Base-by-base conservation (phyloP, 2,888 invertebrate species). In the Stenodera caucasica region DNA sequence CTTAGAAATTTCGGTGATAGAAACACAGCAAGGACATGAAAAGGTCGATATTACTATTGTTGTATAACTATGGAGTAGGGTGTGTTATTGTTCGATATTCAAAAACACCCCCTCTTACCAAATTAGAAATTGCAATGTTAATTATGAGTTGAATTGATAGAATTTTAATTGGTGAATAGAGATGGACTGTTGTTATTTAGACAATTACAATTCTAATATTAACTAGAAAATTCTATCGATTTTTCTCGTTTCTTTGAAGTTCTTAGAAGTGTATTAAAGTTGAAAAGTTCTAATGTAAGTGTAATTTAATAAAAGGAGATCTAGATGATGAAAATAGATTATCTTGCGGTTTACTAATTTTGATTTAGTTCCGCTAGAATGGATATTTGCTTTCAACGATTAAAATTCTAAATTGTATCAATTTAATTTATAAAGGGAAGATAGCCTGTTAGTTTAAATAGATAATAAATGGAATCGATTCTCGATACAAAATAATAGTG, bases 11-110 rank as follows among this genome's bases (percentile, higher is more conserved):
- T 11, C 9, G 9, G 30, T 49, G 40, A 55, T 49, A 52, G 32
- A 49, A 58, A 57, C 37, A 45, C 11, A 45, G 21, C 18, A 45
- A 45, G 18, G 21, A n/a, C n/a, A n/a, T n/a, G n/a, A n/a, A n/a
- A n/a, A n/a, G n/a, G n/a, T n/a, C n/a, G n/a, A n/a, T n/a, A n/a
- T n/a, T n/a, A n/a, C n/a, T n/a, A n/a, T n/a, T n/a, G n/a, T n/a
- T n/a, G n/a, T n/a, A n/a, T n/a, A n/a, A n/a, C n/a, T n/a, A n/a
- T n/a, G n/a, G n/a, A n/a, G n/a, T n/a, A n/a, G n/a, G n/a, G n/a
- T n/a, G n/a, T n/a, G n/a, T n/a, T n/a, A n/a, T n/a, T n/a, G n/a
- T n/a, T n/a, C n/a, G n/a, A n/a, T n/a, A n/a, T n/a, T n/a, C n/a
- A n/a, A n/a, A n/a, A n/a, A n/a, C n/a, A n/a, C n/a, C n/a, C n/a